A percentile compares a stretch with the other conserved stretches of the same genome.
Evolutionary conservation across 2,888 invertebrate genomes (phyloP).

Genomic region (Tenthredo amoena): DNA sequence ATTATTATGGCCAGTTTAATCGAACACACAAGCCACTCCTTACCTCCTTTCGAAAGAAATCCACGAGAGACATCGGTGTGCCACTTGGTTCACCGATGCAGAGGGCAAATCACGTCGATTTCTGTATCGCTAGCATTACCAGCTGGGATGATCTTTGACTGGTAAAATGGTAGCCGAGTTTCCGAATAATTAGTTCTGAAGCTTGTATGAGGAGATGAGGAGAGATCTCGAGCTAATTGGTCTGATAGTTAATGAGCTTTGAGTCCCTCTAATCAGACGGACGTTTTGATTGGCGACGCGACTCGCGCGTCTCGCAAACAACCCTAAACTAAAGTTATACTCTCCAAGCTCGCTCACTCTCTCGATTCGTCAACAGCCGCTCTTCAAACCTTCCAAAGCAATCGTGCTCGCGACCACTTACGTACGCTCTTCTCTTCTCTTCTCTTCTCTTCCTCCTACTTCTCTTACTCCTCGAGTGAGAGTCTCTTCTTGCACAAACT

Average conservation of each 20-base stretch:
- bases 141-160: background rate
- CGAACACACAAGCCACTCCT: background rate
- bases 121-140: background rate
- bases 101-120: background rate
- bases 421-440: background rate
- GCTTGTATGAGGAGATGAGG: slow-evolving; percentile 36
- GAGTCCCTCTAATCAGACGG: slow-evolving; percentile 76
- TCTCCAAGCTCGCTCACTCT: background rate
- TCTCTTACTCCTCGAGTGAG: background rate
- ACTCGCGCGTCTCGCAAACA: slow-evolving; percentile 65
- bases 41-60: background rate
- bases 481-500: slow-evolving; percentile 21
- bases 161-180: background rate
- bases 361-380: slow-evolving; percentile 33
- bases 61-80: background rate
- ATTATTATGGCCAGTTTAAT: background rate
- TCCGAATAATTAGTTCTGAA: slow-evolving; percentile 16
- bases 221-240: slow-evolving; percentile 45
- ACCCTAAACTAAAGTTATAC: slow-evolving; percentile 40
- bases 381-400: slow-evolving; percentile 31
- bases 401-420: slow-evolving; percentile 15
- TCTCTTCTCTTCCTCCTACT: background rate
- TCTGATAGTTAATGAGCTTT: slow-evolving; percentile 72
- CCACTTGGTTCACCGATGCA: background rate
- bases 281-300: slow-evolving; percentile 71